Evolutionary conservation across 2,113 vertebrate species (phyloP).

Genomic region (Pachycephala philippinensis): DNA sequence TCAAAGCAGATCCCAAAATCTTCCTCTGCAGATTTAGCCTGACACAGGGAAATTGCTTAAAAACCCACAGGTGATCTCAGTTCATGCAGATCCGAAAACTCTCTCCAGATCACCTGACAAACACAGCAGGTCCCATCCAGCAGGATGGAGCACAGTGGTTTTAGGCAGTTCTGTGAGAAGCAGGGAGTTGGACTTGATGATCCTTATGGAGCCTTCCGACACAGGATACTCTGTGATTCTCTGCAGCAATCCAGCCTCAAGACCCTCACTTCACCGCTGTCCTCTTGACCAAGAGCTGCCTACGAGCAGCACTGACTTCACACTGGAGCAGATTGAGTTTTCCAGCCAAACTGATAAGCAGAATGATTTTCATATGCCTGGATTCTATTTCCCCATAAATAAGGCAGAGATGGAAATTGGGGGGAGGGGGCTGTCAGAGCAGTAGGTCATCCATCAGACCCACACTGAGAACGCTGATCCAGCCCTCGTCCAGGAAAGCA

Average conservation of each 20-base stretch:
- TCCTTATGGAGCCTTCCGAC: not conserved
- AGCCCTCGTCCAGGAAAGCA: not conserved
- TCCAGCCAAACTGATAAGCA: conserved; percentile 9
- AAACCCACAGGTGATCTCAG: not conserved
- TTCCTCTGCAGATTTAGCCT: not conserved
- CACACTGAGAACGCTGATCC: not conserved
- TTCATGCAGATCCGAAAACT: not conserved
- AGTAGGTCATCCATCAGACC: not conserved
- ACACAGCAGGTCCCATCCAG: not conserved
- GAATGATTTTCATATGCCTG: conserved; percentile 4
- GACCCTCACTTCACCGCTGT: not conserved
- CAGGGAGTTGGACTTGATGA: not conserved
- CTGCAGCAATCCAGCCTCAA: not conserved
- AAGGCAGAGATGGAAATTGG: not conserved
- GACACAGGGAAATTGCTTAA: not conserved
- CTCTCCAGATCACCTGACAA: not conserved
- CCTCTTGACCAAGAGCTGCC: not conserved
- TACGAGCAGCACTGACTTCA: accelerated
- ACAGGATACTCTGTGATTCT: not conserved
- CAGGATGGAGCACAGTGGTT: not conserved
- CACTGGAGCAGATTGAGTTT: not conserved
- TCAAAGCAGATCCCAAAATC: not conserved
- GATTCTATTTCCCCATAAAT: not conserved
- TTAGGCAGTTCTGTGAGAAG: not conserved
- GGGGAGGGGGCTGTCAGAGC: not conserved